phyloP scores from a whole-genome alignment of 2,888 invertebrate genomes.

The Lasioglossum oenotherae region DNA sequence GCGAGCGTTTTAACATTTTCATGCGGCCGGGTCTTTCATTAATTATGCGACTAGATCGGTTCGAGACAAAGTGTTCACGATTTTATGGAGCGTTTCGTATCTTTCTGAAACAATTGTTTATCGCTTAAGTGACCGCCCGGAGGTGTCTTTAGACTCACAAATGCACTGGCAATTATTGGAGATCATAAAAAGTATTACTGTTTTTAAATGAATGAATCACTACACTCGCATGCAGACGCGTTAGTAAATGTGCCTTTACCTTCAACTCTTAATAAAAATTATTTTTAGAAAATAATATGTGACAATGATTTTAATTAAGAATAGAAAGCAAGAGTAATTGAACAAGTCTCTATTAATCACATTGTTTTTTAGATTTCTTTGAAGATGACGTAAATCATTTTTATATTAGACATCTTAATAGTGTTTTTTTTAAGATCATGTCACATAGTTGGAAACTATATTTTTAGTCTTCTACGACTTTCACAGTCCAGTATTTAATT shows the following conservation, averaged over 20 bases:
- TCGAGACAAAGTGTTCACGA: neutral
- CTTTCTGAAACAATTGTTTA: neutral
- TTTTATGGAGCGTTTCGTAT: neutral
- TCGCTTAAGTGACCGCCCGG: neutral
- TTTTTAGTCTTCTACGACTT: neutral
- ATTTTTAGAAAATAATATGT: neutral
- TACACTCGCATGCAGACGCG: neutral
- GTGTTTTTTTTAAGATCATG: too few relatives aligned
- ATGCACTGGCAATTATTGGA: neutral
- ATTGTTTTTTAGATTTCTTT: neutral
- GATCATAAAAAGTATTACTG: neutral
- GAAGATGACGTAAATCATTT: neutral
- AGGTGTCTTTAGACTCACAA: neutral
- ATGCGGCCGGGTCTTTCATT: constrained; percentile 22
- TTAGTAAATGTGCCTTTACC: too few relatives aligned
- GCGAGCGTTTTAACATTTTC: constrained; percentile 31
- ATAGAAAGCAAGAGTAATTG: too few relatives aligned
- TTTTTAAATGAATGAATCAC: neutral
- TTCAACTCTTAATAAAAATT: too few relatives aligned
- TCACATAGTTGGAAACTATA: neutral
- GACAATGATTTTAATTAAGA: neutral
- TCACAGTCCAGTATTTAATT: neutral
- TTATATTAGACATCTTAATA: neutral
- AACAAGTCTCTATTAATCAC: neutral
- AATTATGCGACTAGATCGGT: constrained; percentile 32